phyloP scores from a whole-genome alignment of 2,113 vertebrate species.

The Prionailurus bengalensis region DNA sequence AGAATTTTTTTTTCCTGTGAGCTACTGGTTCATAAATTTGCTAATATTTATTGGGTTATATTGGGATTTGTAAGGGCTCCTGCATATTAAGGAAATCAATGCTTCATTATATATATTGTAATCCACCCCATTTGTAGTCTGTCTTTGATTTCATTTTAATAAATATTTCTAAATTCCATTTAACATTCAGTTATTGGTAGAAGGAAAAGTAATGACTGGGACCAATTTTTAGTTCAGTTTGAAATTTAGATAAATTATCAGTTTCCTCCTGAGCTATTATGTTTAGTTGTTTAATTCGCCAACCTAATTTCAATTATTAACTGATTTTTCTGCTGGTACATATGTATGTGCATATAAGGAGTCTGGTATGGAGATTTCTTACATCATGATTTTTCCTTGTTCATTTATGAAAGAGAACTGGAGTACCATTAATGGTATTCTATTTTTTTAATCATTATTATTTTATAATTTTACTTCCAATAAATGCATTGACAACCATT shows the following conservation, averaged over 20 bases:
- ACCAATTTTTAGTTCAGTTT: conserved; percentile 1
- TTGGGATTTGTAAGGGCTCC: neutral
- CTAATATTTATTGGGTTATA: neutral
- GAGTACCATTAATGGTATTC: neutral
- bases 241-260: conserved; percentile 22
- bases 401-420: conserved; percentile 12
- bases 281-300: conserved; percentile 9
- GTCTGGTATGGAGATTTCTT: neutral
- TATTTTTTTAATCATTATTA: neutral
- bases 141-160: conserved; percentile 33
- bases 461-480: conserved; percentile 20
- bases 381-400: neutral
- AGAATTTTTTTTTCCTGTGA: neutral
- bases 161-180: conserved; percentile 27
- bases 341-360: neutral
- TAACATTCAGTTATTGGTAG: neutral
- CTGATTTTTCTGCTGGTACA: neutral
- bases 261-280: neutral
- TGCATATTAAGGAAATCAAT: neutral
- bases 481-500: neutral
- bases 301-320: neutral
- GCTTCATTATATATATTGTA: neutral
- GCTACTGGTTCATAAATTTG: neutral
- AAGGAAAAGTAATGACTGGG: neutral
- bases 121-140: neutral